These are phyloP conservation scores for Mugil cephalus DNA, from an alignment of 2,113 vertebrate species.

Conservation along the genomic window DNA sequence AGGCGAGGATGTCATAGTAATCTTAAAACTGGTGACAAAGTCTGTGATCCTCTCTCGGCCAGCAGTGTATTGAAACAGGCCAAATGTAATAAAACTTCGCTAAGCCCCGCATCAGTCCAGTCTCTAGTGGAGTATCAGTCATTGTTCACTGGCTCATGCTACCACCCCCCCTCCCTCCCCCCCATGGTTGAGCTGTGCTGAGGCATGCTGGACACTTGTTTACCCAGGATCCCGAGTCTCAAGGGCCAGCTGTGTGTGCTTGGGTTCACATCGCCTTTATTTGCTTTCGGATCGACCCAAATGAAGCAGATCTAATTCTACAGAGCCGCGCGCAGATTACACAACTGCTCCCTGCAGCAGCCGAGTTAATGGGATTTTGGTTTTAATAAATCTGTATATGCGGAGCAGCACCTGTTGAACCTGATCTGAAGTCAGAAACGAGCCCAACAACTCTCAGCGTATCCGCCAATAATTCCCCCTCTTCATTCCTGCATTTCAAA, in stretches of 20 bases:
- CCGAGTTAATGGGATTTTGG: conserved; percentile 50
- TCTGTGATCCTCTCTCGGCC: conserved; percentile 68
- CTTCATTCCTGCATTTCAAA: conserved; percentile 70
- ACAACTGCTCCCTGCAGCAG: conserved; percentile 44
- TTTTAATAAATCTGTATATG: conserved; percentile 46
- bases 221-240: conserved; percentile 82
- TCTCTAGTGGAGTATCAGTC: conserved; percentile 64
- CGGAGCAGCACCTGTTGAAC: conserved; percentile 64
- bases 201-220: conserved; percentile 82
- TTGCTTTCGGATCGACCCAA: conserved; percentile 85
- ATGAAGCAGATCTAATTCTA: conserved; percentile 82
- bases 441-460: conserved; percentile 22
- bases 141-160: conserved; percentile 78
- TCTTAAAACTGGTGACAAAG: conserved; percentile 71
- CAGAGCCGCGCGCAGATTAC: conserved; percentile 69
- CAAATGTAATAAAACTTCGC: conserved; percentile 80
- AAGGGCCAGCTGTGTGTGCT: conserved; percentile 87
- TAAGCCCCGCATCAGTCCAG: conserved; percentile 70
- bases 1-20: conserved; percentile 67
- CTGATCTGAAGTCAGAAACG: conserved; percentile 53
- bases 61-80: conserved; percentile 68
- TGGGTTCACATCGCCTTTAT: conserved; percentile 79
- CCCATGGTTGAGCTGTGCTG: conserved; percentile 67
- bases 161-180: not conserved
- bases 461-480: conserved; percentile 47